Evolutionary conservation across 1,140 invertebrate species (phyloP), one percentile per base, ranked within the genome.

Genomic region (Cotesia vestalis): DNA sequence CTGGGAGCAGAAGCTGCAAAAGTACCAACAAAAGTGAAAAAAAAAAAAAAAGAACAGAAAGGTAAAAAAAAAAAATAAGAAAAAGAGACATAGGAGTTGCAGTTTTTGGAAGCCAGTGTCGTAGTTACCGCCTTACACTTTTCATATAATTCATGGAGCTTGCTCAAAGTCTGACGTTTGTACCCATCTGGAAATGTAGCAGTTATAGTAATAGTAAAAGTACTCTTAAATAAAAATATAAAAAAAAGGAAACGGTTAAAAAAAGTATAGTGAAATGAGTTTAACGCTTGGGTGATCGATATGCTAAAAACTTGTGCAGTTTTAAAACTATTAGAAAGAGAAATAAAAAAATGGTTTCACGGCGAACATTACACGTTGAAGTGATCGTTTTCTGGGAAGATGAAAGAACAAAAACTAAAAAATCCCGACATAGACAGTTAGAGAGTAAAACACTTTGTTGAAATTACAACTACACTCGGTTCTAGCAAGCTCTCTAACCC

Each of bases 401-500:
- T 38, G 36, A 66, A 66, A 14, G 34, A 66, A 34, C 11, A 34
- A n/a, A 27, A 66, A 52, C 14, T 51, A 66, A 64, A 64, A 64
- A 40, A 17, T 35, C 8, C 38, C 36, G 12, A 60, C 14, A 55
- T 14, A 40, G 34, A 60, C 14, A 34, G 40, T 70, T 62, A 51
- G 38, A 71, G 69, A 62, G 63, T 66, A 59, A 71, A 71, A 71
- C 63, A 71, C 52, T 46, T 73, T 76, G 75, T 75, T 75, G 76
- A 78, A 80, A 78, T 78, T 78, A 76, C 71, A 64, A 46, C 40
- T 46, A 46, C 40, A 46, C 4, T 46, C 40, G 40, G 40, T 46
- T 46, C 5, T 6, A 46, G 75, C 62, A 51, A 67, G 66, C 71
- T 76, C 75, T 57, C 61, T 46, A 68, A 38, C 57, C 53, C 62